phyloP scores from a whole-genome alignment of 2,113 vertebrate species.

The Rana temporaria region DNA sequence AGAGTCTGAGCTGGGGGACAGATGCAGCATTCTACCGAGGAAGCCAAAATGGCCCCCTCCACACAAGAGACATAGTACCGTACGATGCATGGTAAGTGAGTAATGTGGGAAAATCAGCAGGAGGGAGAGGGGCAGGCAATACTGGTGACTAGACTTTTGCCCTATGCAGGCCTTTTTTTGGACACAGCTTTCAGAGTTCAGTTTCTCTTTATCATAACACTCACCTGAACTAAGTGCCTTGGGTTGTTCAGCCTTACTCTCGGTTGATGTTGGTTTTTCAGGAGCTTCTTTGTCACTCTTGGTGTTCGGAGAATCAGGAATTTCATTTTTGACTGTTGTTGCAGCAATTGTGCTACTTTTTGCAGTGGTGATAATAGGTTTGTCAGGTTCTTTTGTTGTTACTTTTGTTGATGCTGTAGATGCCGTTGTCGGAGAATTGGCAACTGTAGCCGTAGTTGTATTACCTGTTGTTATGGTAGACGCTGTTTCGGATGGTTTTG shows the following conservation, averaged over 20 bases:
- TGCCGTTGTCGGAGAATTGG: background rate
- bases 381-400: background rate
- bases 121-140: no score
- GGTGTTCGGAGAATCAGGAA: background rate
- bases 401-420: background rate
- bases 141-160: no score
- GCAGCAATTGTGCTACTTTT: no score
- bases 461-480: background rate
- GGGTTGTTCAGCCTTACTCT: background rate
- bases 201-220: background rate
- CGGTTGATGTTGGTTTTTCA: background rate
- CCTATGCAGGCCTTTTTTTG: no score
- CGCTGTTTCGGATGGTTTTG: background rate
- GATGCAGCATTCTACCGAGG: no score
- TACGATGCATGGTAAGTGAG: no score
- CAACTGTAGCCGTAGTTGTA: background rate
- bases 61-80: no score
- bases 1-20: no score
- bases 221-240: slow-evolving; percentile 43
- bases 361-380: background rate
- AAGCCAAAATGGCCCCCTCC: no score
- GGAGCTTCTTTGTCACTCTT: background rate
- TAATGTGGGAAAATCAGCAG: no score
- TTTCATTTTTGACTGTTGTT: background rate
- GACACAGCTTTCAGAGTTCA: background rate